phyloP scores from a whole-genome alignment of 2,888 invertebrate species.

The Ophion obscuratus region DNA sequence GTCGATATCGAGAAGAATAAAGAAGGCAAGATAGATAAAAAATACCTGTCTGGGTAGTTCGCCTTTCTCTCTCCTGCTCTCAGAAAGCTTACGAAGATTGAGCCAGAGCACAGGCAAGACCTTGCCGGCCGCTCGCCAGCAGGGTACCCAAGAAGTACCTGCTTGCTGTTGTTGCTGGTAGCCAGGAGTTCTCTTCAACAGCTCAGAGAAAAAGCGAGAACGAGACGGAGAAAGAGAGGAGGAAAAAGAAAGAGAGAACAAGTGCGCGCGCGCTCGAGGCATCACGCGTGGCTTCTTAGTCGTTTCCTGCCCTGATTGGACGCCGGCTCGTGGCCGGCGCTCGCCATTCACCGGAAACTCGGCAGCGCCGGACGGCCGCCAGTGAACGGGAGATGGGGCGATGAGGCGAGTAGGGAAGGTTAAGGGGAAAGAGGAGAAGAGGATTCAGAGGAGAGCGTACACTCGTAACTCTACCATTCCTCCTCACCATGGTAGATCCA shows the following conservation, averaged over 20 bases:
- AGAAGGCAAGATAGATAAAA: constrained; percentile 36
- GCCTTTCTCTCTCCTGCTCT: constrained; percentile 14
- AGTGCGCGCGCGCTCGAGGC: constrained; percentile 60
- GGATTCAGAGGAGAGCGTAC: constrained; percentile 50
- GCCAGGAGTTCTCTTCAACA: constrained; percentile 45
- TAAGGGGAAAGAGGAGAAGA: constrained; percentile 10
- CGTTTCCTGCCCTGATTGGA: constrained; percentile 83
- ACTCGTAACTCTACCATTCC: constrained; percentile 51
- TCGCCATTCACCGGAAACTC: constrained; percentile 80
- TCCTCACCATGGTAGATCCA: constrained; percentile 43
- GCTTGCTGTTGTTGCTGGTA: constrained; percentile 49
- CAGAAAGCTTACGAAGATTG: constrained; percentile 39
- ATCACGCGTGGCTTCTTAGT: constrained; percentile 82
- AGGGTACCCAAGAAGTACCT: constrained; percentile 51
- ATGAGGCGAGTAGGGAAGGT: neutral
- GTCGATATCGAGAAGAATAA: constrained; percentile 33
- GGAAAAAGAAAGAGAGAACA: constrained; percentile 24
- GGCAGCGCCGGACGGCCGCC: constrained; percentile 70
- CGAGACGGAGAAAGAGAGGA: constrained; percentile 16
- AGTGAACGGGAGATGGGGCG: constrained; percentile 38
- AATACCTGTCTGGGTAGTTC: constrained; percentile 4
- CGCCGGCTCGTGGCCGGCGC: constrained; percentile 84
- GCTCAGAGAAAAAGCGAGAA: constrained; percentile 36
- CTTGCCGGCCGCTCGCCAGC: constrained; percentile 47
- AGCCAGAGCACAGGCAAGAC: constrained; percentile 33